Percentiles rank a stretch among this genome's conserved stretches.
phyloP scores from a whole-genome alignment of 1,140 invertebrate genomes.

The Laupala kohalensis region DNA sequence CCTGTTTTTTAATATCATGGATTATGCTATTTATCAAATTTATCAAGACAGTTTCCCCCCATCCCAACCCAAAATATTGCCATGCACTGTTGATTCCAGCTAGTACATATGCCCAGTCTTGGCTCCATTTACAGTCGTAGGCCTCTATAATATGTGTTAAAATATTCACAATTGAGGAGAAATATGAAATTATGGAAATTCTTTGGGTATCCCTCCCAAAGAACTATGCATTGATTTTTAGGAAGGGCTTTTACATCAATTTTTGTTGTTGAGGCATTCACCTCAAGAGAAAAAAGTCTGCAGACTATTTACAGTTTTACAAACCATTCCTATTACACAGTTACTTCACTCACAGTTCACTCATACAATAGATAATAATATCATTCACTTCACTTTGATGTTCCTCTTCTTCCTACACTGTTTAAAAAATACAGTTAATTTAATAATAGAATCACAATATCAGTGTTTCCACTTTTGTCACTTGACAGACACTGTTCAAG shows the following conservation, averaged over 20 bases:
- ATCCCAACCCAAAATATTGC: background rate
- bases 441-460: background rate
- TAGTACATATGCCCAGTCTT: background rate
- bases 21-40: background rate
- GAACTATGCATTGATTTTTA: background rate
- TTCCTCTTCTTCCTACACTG: background rate
- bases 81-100: background rate
- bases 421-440: background rate
- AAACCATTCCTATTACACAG: background rate
- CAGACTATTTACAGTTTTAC: background rate
- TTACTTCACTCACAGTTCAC: background rate
- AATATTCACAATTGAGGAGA: background rate
- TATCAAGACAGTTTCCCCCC: background rate
- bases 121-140: background rate
- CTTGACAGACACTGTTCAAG: background rate
- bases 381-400: background rate
- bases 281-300: background rate
- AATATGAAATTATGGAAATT: background rate
- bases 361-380: background rate
- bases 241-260: background rate
- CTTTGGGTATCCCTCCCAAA: background rate
- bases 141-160: background rate
- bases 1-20: slow-evolving; percentile 8
- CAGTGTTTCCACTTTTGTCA: background rate
- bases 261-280: background rate